Evolutionary conservation across 1,140 invertebrate genomes (phyloP), one percentile per base, ranked within the genome.

Genomic region (Sinonovacula constricta): DNA sequence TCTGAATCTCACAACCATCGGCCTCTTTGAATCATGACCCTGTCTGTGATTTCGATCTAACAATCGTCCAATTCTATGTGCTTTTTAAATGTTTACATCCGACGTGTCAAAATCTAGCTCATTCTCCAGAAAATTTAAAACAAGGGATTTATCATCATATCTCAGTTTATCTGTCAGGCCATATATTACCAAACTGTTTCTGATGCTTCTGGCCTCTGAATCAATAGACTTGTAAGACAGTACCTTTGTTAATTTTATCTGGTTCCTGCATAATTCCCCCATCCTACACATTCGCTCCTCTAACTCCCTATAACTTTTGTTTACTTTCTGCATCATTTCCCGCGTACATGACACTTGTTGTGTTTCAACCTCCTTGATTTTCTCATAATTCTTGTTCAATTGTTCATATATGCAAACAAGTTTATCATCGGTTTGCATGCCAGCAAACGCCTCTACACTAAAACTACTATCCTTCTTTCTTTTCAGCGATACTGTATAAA

Each of bases 331-430:
- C 12, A 69, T 15, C 1, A 33, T 53, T 28, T 14, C 36, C 18
- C 18, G 31, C n/a, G n/a, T n/a, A n/a, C 49, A 69, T 14, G 22
- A 14, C 3, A 3, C 4, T 18, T 69, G 66, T 14, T 56, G 2
- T 10, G 18, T 24, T 24, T 69, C 66, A 33, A 69, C n/a, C 3
- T 33, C 66, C 2, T 34, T 68, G 1, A 69, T 69, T n/a, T 69
- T 69, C 31, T 69, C 66, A 33, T 54, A 69, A 34, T 69, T 54
- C 36, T 33, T 56, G 36, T 54, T 69, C 15, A 69, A 7, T 22
- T 69, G 66, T 30, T 53, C 51, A 56, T 34, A 69, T 5, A 69
- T 69, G 31, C 66, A 54, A 33, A 54, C 30, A 22, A 69, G 26
- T 22, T 56, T 69, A 7, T 69, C 66, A 31, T 69, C 66, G 30